Base-by-base conservation (phyloP, 2,797 vertebrate species). In the Argentina silus region DNA sequence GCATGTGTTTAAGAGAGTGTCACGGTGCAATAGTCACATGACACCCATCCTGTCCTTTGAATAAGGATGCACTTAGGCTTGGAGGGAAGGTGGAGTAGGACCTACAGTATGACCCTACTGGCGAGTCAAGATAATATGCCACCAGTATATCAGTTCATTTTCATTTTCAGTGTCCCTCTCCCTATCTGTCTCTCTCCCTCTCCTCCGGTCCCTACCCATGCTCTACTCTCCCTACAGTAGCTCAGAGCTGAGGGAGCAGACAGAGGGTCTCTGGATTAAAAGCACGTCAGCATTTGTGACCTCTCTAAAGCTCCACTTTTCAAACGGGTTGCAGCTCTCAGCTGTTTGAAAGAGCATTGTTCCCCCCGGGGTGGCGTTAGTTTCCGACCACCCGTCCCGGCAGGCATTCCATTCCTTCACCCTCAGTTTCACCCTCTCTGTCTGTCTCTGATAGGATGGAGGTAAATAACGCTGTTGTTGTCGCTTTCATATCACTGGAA, bases 271-370 rank as follows among this genome's bases (percentile, higher is more conserved):
- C 76, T 7, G 89, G 91, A 91, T 93, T 91, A 91, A 88, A 85
- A 81, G 88, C 86, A 78, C 50, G 88, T 93, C 92, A 92, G 92
- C 89, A 80, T 88, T 92, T 91, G 90, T 79, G 76, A 19, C 82
- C 47, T 77, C 84, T 76, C 81, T 80, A 91, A 93, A 92, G 89
- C 91, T 91, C 88, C 87, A 93, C 91, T 91, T 93, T 92, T 92
- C 91, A 93, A 91, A 90, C 88, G 86, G 90, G 90, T 90, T 91
- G 91, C 93, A 91, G 87, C 87, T 89, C 91, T 94, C 93, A 93
- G 91, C 92, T 93, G 91, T 93, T 93, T 85, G 81, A 51, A 90
- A 84, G 82, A 78, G 78, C 86, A 81, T 90, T 92, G 90, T 93
- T 91, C 84, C 75, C 27, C 72, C 76, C 67, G 87, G 76, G 70